Conservation (phyloP, 1,140 invertebrate genomes). For the Asobara japonica region DNA sequence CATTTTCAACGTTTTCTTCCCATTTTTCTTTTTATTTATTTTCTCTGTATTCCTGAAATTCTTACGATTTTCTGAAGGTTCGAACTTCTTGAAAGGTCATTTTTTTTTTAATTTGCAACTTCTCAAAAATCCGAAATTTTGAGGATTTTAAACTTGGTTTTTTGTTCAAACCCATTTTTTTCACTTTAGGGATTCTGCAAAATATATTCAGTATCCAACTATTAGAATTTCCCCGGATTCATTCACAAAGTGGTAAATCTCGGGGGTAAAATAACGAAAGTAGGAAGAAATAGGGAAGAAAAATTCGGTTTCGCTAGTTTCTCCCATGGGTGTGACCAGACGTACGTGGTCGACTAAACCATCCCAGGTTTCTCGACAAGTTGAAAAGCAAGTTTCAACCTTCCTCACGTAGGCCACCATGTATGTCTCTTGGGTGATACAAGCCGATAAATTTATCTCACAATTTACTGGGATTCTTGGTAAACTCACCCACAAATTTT, state of each 20-base stretch:
- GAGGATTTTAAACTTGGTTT: too few species aligned
- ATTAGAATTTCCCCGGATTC: conserved; percentile 26
- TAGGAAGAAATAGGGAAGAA: background rate
- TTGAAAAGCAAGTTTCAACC: conserved; percentile 19
- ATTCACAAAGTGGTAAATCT: conserved; percentile 25
- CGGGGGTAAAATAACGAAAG: conserved; percentile 31
- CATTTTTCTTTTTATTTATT: too few species aligned
- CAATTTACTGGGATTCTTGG: background rate
- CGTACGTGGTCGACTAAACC: background rate
- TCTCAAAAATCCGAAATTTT: too few species aligned
- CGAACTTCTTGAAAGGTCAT: too few species aligned
- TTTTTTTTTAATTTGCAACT: too few species aligned
- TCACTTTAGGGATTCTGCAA: too few species aligned
- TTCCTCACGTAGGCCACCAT: conserved; percentile 6
- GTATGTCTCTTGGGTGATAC: background rate
- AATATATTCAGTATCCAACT: conserved; percentile 17
- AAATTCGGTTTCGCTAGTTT: conserved; percentile 22
- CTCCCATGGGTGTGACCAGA: conserved; percentile 25
- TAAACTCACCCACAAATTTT: too few species aligned
- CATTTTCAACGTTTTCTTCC: too few species aligned
- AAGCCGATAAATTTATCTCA: background rate
- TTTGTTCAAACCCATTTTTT: background rate
- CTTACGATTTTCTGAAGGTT: too few species aligned
- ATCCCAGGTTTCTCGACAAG: conserved; percentile 30
- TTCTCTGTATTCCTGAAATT: too few species aligned